phyloP scores from a whole-genome alignment of 1,140 invertebrate species.

The Ceratosolen fusciceps region DNA sequence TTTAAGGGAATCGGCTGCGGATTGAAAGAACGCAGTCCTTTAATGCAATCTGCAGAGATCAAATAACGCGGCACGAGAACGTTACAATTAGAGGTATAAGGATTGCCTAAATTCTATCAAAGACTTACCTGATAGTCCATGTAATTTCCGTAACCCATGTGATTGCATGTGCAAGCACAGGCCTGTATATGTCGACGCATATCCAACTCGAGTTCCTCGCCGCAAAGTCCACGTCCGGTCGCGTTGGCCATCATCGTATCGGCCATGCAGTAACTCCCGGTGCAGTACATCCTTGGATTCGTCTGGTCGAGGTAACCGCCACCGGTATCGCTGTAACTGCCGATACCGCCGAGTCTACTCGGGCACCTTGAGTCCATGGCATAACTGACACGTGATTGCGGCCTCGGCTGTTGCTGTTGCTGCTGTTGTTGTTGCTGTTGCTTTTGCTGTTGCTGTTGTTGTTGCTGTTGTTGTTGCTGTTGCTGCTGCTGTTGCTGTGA shows the following conservation, averaged over 20 bases:
- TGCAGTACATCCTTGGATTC: constrained; percentile 70
- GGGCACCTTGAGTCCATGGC: constrained; percentile 67
- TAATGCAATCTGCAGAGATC: no score
- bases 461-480: constrained; percentile 47
- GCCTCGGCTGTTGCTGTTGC: constrained; percentile 64
- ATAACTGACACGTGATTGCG: constrained; percentile 68
- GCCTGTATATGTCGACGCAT: constrained; percentile 87
- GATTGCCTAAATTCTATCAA: neutral
- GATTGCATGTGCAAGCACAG: constrained; percentile 89
- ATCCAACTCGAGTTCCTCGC: constrained; percentile 78
- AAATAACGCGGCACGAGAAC: neutral
- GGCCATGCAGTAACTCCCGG: constrained; percentile 69
- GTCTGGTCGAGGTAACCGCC: constrained; percentile 29
- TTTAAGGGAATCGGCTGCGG: no score
- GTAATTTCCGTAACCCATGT: constrained; percentile 92
- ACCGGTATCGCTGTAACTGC: constrained; percentile 2
- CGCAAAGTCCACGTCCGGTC: constrained; percentile 68
- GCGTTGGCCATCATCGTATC: constrained; percentile 70
- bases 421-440: constrained; percentile 58
- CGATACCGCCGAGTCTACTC: constrained; percentile 59
- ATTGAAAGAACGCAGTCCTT: no score
- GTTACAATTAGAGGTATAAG: neutral
- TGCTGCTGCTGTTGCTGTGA: constrained; percentile 58
- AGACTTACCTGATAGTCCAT: constrained; percentile 88
- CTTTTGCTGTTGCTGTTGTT: constrained; percentile 64